Conservation (phyloP, 1,140 invertebrate species). For the Matsumurasca onukii region DNA sequence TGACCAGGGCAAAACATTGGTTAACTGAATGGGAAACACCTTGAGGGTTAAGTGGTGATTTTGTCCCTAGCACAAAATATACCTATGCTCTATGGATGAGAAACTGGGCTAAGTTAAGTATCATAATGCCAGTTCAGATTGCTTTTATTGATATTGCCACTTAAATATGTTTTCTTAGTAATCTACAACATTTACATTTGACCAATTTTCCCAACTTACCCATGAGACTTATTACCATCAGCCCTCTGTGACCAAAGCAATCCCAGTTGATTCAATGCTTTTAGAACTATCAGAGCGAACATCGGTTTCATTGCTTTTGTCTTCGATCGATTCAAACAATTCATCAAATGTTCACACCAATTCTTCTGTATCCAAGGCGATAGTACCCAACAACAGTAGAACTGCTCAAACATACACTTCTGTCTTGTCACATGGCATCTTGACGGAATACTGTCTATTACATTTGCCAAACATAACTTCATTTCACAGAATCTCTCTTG, state of each 20-base stretch:
- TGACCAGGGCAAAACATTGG: no score
- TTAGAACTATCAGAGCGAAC: conserved; percentile 60
- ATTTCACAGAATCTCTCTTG: conserved; percentile 62
- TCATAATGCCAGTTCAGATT: no score
- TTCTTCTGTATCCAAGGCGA: conserved; percentile 81
- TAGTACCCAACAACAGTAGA: conserved; percentile 69
- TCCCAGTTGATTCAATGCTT: conserved; percentile 77
- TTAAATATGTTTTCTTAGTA: no score
- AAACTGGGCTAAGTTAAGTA: no score
- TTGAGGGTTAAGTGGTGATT: no score
- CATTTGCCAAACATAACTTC: conserved; percentile 53
- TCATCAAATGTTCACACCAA: conserved; percentile 62
- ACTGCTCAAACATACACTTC: conserved; percentile 60
- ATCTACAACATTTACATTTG: no score
- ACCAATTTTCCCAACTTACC: no score
- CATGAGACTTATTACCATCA: conserved; percentile 63
- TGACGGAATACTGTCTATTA: conserved; percentile 48
- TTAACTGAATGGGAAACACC: no score
- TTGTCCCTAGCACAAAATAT: no score
- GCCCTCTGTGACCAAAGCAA: conserved; percentile 71
- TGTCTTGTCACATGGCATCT: conserved; percentile 41
- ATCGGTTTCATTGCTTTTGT: conserved; percentile 53
- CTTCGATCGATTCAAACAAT: conserved; percentile 63
- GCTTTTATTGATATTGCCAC: no score
- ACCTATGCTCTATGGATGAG: no score